Percentiles rank a stretch among this genome's conserved stretches.
Evolutionary conservation across 30 jellyfish, hydroid and myxozoan genomes (phyloP).

Genomic region (Aurelia aurita complex sp. Pacific): DNA sequence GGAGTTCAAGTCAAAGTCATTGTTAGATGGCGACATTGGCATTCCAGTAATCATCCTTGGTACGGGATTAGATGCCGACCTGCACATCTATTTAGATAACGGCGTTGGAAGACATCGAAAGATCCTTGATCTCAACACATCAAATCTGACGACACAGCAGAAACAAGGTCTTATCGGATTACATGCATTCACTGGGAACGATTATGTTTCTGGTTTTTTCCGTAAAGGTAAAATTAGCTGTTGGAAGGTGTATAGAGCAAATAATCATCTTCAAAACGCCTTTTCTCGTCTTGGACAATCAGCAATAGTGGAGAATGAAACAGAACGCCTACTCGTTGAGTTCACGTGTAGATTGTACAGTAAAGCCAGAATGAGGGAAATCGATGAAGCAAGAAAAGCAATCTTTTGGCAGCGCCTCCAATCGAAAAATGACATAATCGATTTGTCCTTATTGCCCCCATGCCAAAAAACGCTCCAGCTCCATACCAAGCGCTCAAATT

Average conservation of each 20-base stretch:
- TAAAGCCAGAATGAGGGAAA: not conserved
- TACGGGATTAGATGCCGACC: not conserved
- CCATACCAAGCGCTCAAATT: constrained; percentile 30
- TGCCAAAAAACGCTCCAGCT: too few relatives aligned
- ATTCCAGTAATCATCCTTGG: not conserved
- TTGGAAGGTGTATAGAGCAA: not conserved
- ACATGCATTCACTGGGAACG: constrained; percentile 50
- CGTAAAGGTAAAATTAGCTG: constrained; percentile 22
- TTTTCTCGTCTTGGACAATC: constrained; percentile 15
- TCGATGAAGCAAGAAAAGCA: not conserved
- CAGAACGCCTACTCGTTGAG: not conserved
- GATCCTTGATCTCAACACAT: constrained; percentile 19
- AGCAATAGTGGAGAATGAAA: not conserved
- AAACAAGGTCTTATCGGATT: constrained; percentile 49
- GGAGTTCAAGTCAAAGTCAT: constrained; percentile 4
- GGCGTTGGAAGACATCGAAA: constrained; percentile 28
- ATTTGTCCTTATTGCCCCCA: constrained; percentile 25
- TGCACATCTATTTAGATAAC: constrained; percentile 8
- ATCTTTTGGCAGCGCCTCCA: constrained; percentile 6
- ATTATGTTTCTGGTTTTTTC: constrained; percentile 33
- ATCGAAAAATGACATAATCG: constrained; percentile 4
- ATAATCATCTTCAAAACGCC: not conserved
- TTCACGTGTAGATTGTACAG: constrained; percentile 27
- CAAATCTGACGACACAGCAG: constrained; percentile 6
- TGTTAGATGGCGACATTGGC: constrained; percentile 35